Percentiles rank a stretch among this genome's conserved stretches.
Conservation (phyloP, 2,888 invertebrate species). For the Scaptomyza flava region DNA sequence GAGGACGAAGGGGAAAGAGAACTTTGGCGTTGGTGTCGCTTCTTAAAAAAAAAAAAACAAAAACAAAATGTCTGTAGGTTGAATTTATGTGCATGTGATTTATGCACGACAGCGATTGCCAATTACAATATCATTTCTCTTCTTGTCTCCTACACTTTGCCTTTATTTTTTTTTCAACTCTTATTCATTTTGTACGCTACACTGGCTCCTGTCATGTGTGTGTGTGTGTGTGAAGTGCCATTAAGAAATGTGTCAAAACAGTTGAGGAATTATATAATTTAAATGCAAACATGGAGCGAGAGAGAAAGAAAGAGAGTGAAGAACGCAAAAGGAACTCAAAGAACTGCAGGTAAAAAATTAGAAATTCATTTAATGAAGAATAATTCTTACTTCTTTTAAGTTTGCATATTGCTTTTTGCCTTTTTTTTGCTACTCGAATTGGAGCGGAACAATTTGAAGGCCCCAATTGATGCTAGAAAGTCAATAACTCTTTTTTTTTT, state of each 20-base stretch:
- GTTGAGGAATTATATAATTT: constrained; percentile 73
- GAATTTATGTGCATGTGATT: constrained; percentile 77
- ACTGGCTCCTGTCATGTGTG: constrained; percentile 8
- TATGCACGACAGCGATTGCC: constrained; percentile 80
- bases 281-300: constrained; percentile 20
- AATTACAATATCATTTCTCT: constrained; percentile 80
- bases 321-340: neutral
- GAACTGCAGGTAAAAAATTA: neutral
- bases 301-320: neutral
- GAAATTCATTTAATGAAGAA: neutral
- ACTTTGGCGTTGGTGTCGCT: constrained; percentile 60
- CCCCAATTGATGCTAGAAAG: constrained; percentile 31
- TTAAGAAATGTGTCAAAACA: constrained; percentile 80
- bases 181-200: constrained; percentile 37
- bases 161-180: constrained; percentile 20
- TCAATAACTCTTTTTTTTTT: constrained; percentile 36
- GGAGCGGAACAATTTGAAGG: constrained; percentile 56
- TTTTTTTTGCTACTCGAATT: constrained; percentile 28
- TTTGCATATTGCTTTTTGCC: neutral
- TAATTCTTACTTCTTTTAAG: neutral
- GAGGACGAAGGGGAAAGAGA: neutral
- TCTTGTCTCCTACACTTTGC: constrained; percentile 60
- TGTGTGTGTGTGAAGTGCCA: constrained; percentile 56
- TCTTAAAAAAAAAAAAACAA: constrained; percentile 1
- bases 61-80: constrained; percentile 67